Percentiles rank a stretch among this genome's conserved stretches.
Evolutionary conservation across 2,797 vertebrate species (phyloP).

Genomic region (Sibirionetta formosa): DNA sequence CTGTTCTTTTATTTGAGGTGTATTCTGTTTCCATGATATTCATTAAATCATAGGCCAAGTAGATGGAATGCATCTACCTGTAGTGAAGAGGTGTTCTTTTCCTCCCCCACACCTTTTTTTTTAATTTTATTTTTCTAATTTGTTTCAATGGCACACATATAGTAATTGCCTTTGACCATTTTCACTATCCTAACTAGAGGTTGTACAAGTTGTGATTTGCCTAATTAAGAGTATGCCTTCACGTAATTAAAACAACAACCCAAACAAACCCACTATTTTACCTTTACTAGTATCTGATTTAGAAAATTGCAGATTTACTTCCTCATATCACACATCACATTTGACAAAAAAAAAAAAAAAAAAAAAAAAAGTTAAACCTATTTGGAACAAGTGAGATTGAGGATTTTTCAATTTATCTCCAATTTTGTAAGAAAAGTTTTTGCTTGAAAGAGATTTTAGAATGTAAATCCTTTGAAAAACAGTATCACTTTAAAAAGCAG

Average conservation of each 20-base stretch:
- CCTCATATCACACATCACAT: neutral
- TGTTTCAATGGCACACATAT: conserved; percentile 11
- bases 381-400: neutral
- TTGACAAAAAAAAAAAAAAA: neutral
- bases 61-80: conserved; percentile 9
- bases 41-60: conserved; percentile 37
- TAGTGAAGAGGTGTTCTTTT: neutral
- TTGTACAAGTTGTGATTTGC: conserved; percentile 30
- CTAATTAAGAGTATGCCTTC: conserved; percentile 43
- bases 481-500: conserved; percentile 40
- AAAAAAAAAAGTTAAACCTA: neutral
- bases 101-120: neutral
- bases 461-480: conserved; percentile 7
- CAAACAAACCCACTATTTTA: neutral
- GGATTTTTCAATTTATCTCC: neutral
- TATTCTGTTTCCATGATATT: conserved; percentile 48
- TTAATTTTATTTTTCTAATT: neutral
- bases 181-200: conserved; percentile 37
- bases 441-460: neutral
- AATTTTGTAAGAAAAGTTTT: conserved; percentile 10
- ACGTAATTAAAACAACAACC: conserved; percentile 48
- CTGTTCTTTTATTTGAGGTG: conserved; percentile 29
- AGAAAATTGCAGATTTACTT: conserved; percentile 1
- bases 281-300: conserved; percentile 26
- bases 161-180: conserved; percentile 37